A percentile compares a stretch with the other conserved stretches of the same genome.
phyloP scores from a whole-genome alignment of 2,888 invertebrate genomes.

The Sinotaia quadrata region DNA sequence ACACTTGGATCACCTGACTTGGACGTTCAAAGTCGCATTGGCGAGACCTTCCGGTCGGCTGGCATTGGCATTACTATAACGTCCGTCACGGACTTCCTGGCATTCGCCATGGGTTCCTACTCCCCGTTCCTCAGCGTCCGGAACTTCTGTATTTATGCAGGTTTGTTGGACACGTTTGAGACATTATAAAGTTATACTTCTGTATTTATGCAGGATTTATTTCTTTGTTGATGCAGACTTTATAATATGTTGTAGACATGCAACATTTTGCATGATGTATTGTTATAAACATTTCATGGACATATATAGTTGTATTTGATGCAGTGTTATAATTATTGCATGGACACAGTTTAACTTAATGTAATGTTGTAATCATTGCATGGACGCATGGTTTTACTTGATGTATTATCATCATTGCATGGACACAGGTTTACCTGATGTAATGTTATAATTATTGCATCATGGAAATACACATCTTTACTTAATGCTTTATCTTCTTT shows the following conservation, averaged over 20 bases:
- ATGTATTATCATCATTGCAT: too few relatives aligned
- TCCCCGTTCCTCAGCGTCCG: slow-evolving; percentile 49
- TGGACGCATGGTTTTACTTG: too few relatives aligned
- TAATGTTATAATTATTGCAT: too few relatives aligned
- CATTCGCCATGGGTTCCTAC: slow-evolving; percentile 45
- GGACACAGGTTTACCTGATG: too few relatives aligned
- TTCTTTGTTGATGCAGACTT: background rate
- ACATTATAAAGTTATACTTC: background rate
- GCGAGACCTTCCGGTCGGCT: slow-evolving; percentile 45
- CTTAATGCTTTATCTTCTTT: too few relatives aligned
- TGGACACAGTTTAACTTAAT: too few relatives aligned
- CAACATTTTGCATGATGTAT: background rate
- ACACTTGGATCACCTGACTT: slow-evolving; percentile 19
- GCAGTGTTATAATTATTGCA: too few relatives aligned
- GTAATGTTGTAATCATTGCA: too few relatives aligned
- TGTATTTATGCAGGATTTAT: background rate
- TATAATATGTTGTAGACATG: background rate
- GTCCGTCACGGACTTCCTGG: slow-evolving; percentile 52
- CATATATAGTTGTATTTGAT: too few relatives aligned
- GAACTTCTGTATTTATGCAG: slow-evolving; percentile 56
- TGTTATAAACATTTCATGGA: too few relatives aligned
- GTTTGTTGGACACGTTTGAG: slow-evolving; percentile 37
- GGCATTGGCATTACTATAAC: slow-evolving; percentile 60
- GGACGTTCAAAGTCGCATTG: slow-evolving; percentile 40
- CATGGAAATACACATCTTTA: too few relatives aligned